Percentiles rank a stretch among this genome's conserved stretches.
Evolutionary conservation across 2,888 invertebrate genomes (phyloP).

Genomic region (Elgonia sp.): DNA sequence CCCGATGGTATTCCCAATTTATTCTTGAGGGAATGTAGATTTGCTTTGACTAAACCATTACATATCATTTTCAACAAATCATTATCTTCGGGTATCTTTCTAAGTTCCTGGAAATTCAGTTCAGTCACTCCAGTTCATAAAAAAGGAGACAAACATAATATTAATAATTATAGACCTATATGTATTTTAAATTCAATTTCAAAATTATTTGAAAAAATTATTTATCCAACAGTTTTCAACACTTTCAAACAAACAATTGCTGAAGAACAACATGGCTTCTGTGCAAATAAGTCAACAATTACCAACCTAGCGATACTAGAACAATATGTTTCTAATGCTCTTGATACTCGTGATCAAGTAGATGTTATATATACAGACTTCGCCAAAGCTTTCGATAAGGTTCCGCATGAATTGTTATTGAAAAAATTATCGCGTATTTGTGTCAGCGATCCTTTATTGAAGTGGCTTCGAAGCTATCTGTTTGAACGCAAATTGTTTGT

Average conservation of each 20-base stretch:
- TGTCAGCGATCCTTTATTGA: background rate
- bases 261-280: background rate
- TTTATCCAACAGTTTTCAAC: background rate
- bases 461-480: too few relatives aligned
- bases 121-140: background rate
- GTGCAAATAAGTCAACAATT: background rate
- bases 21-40: background rate
- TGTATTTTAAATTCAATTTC: background rate
- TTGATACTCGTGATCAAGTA: too few relatives aligned
- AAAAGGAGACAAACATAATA: too few relatives aligned
- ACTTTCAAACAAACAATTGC: background rate
- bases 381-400: background rate
- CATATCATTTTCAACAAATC: background rate
- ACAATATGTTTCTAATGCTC: background rate
- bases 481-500: too few relatives aligned
- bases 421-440: background rate
- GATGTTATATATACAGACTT: too few relatives aligned
- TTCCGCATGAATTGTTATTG: background rate
- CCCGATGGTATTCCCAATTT: background rate
- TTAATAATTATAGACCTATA: background rate
- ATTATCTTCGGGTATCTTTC: background rate
- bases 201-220: background rate
- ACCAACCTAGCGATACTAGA: background rate
- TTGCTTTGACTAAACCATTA: background rate
- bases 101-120: background rate